These are phyloP conservation scores for Acyrthosiphon pisum DNA, from an alignment of 1,140 invertebrate species.

Conservation along the genomic window DNA sequence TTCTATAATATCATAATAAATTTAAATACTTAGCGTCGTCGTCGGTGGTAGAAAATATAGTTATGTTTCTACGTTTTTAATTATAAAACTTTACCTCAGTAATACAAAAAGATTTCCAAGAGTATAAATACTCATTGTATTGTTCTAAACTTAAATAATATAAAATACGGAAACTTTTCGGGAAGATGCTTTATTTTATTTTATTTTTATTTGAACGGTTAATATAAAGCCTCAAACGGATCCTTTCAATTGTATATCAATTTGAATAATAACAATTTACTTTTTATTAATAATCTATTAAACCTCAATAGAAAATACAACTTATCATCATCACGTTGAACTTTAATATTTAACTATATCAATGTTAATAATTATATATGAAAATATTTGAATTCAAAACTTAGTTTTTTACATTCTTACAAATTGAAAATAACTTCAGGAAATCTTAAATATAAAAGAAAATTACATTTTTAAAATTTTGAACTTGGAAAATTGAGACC, in stretches of 20 bases:
- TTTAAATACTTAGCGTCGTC: not conserved
- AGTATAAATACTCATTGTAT: not conserved
- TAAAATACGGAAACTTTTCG: not conserved
- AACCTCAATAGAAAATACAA: too few relatives aligned
- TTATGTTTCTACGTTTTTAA: constrained; percentile 4
- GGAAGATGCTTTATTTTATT: not conserved
- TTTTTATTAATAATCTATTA: not conserved
- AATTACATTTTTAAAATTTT: not conserved
- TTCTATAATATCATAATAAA: constrained; percentile 20
- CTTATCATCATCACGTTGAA: too few relatives aligned
- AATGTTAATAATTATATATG: too few relatives aligned
- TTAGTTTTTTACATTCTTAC: not conserved
- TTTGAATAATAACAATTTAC: not conserved
- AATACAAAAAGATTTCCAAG: not conserved
- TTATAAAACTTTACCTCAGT: not conserved
- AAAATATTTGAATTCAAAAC: too few relatives aligned
- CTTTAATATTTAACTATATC: too few relatives aligned
- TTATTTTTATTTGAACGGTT: not conserved
- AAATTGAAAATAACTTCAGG: not conserved
- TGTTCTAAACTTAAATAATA: not conserved
- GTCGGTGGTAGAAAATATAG: not conserved
- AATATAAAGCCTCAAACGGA: not conserved
- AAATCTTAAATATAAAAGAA: not conserved
- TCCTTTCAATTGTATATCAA: not conserved
- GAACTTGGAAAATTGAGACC: not conserved